Conservation (phyloP, 2,888 invertebrate genomes). For the Stratiomys singularior region DNA sequence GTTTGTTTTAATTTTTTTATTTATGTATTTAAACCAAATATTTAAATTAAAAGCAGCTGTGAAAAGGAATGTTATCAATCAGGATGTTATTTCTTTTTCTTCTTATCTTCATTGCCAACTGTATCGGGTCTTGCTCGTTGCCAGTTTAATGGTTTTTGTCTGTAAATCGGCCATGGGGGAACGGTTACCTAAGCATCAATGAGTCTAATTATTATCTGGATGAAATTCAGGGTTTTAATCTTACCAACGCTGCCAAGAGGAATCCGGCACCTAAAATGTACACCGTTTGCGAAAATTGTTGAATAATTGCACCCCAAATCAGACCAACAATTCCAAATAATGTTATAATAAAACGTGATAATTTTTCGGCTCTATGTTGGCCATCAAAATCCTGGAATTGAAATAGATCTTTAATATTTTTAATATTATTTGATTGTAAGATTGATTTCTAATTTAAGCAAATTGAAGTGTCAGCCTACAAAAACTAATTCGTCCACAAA, state of each 20-base stretch:
- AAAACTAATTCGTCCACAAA: no score
- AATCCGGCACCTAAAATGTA: slow-evolving; percentile 94
- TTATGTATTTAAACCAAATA: background rate
- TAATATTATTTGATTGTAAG: no score
- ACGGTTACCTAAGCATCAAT: slow-evolving; percentile 75
- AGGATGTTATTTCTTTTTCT: slow-evolving; percentile 66
- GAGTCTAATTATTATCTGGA: no score
- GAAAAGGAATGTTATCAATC: slow-evolving; percentile 6
- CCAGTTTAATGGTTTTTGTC: slow-evolving; percentile 89
- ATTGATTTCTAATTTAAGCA: no score
- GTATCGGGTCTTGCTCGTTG: slow-evolving; percentile 76
- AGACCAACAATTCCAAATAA: slow-evolving; percentile 92
- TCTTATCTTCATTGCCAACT: slow-evolving; percentile 60
- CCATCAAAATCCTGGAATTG: slow-evolving; percentile 83
- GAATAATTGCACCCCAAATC: slow-evolving; percentile 91
- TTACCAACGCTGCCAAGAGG: slow-evolving; percentile 82
- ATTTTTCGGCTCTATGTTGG: slow-evolving; percentile 87
- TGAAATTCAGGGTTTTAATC: background rate
- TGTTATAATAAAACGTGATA: slow-evolving; percentile 89
- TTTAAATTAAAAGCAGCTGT: background rate
- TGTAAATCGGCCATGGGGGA: slow-evolving; percentile 97
- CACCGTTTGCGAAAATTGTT: slow-evolving; percentile 95
- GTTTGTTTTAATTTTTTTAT: slow-evolving; percentile 22
- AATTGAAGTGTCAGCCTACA: no score
- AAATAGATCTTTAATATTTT: no score